Conservation (phyloP, 2,113 vertebrate species). For the Coregonus clupeaformis region DNA sequence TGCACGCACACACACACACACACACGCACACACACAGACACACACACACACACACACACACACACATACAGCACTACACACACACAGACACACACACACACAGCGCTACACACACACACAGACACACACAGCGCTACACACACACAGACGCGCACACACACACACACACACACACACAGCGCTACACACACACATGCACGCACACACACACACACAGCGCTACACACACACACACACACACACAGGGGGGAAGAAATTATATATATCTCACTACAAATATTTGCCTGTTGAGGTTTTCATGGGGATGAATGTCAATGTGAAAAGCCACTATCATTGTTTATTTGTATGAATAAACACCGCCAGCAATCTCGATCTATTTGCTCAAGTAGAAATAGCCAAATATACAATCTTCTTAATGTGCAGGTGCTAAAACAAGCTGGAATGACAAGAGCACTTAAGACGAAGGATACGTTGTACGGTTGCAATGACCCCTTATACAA, state of each 20-base stretch:
- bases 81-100: not conserved
- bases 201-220: conserved; percentile 7
- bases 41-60: not conserved
- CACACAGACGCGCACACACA: too few species aligned
- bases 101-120: not conserved
- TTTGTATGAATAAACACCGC: conserved; percentile 26
- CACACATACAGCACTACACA: conserved; percentile 1
- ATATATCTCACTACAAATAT: conserved; percentile 30
- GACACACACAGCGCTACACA: too few species aligned
- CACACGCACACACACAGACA: conserved; percentile 1
- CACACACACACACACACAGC: not conserved
- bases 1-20: not conserved
- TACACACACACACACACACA: conserved; percentile 4
- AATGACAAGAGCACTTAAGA: not conserved
- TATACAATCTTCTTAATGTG: not conserved
- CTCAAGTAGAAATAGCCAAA: conserved; percentile 14
- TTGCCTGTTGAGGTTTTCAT: conserved; percentile 34
- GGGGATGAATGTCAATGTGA: conserved; percentile 28
- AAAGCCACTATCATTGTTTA: conserved; percentile 25
- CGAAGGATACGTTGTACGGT: not conserved
- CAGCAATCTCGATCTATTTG: conserved; percentile 25
- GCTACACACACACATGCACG: not conserved
- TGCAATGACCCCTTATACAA: not conserved
- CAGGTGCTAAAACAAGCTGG: not conserved
- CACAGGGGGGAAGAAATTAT: not conserved